Base-by-base conservation (phyloP, 1,140 invertebrate genomes). In the Drosophila nigrodunni region DNA sequence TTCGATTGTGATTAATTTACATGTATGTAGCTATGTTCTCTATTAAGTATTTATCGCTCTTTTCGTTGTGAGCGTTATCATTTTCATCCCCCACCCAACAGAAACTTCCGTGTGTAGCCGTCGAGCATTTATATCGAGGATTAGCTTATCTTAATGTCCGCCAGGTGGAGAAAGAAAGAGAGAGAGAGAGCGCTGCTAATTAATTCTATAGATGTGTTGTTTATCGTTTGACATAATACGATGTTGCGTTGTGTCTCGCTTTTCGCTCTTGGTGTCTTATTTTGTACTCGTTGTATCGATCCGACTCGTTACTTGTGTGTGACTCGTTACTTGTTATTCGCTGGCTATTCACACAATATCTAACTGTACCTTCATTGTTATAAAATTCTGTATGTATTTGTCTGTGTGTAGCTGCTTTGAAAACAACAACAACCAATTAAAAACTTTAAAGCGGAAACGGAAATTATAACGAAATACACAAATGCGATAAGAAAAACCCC, bases 1-100 rank as follows among this genome's bases (percentile, higher is more conserved):
- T 89, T 88, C 77, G 67, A 88, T 88, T 88, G 83, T 88, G 83
- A 88, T 88, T 88, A 83, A 74, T 89, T 88, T 83, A 88, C 74
- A 85, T 69, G 71, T 82, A 82, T 66, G 71, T 82, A 82, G 75
- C 39, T 81, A 86, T 79, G 77, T 89, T 89, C 83, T 83, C 52
- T 80, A 83, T 80, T 78, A 89, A 77, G 83, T 75, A 68, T 47
- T 18, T 21, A 18, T 47, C 18, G 52, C 50, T 54, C 54, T 18
- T 44, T 69, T 21, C 55, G 10, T 61, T 74, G 41, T 44, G n/a
- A 72, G 44, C 61, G 25, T 49, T 49, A 30, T 62, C 35, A 43
- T 62, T 74, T 70, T 59, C 54, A 11, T 52, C 52, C 43, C 37
- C 25, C 25, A 30, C 25, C 25, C 25, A 30, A 30, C 25, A 30